A percentile compares a stretch with the other conserved stretches of the same genome.
Evolutionary conservation across 2,113 vertebrate species (phyloP).

Genomic region (Eupsittula cactorum): DNA sequence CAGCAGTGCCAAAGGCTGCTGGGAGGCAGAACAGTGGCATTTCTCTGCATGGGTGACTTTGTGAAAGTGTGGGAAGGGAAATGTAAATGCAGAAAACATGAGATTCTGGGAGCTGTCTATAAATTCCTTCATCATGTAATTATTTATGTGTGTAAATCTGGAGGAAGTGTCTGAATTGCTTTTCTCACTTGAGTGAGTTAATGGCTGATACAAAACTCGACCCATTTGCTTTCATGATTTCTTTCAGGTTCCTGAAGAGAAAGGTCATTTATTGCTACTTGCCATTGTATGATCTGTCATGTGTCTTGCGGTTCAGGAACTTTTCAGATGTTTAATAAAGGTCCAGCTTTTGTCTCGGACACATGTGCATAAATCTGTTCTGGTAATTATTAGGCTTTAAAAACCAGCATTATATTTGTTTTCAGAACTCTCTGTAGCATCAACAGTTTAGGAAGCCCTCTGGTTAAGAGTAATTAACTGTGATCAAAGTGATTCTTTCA

Average conservation of each 20-base stretch:
- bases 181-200: slow-evolving; percentile 17
- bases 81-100: slow-evolving; percentile 2
- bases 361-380: background rate
- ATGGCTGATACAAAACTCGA: background rate
- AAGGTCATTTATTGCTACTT: background rate
- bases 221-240: background rate
- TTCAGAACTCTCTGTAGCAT: background rate
- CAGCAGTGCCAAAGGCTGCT: background rate
- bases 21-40: background rate
- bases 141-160: slow-evolving; percentile 26
- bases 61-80: background rate
- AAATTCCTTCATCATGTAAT: slow-evolving; percentile 7
- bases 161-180: slow-evolving; percentile 9
- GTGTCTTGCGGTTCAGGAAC: background rate
- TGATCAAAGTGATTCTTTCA: background rate
- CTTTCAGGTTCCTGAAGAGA: background rate
- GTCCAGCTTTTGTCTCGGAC: background rate
- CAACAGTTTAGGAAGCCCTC: background rate
- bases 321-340: background rate
- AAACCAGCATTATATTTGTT: background rate
- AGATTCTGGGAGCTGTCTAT: slow-evolving; percentile 8
- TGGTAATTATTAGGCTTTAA: background rate
- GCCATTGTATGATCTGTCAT: background rate
- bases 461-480: background rate
- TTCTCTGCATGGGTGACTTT: background rate